Percentiles rank a stretch among this genome's conserved stretches.
These are phyloP conservation scores for Callosobruchus maculatus DNA, from an alignment of 2,888 invertebrate genomes.

Conservation along the genomic window DNA sequence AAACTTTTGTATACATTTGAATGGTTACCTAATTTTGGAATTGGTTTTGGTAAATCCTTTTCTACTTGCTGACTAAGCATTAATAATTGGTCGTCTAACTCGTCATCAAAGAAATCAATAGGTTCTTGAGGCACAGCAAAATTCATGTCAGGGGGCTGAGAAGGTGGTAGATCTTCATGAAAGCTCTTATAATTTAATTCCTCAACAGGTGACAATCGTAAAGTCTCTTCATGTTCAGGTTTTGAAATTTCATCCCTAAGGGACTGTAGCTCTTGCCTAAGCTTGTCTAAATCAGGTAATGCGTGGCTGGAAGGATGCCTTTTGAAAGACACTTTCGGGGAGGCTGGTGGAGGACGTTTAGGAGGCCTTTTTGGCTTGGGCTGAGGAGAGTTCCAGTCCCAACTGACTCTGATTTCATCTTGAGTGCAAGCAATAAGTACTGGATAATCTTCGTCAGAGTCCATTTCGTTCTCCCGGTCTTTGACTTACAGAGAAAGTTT, in stretches of 20 bases:
- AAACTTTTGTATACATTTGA: neutral
- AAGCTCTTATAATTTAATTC: conserved; percentile 31
- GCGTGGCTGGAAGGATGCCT: conserved; percentile 34
- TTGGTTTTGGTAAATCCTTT: conserved; percentile 16
- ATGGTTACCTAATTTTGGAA: neutral
- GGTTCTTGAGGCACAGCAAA: neutral
- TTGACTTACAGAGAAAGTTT: too few species aligned
- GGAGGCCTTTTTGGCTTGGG: conserved; percentile 26
- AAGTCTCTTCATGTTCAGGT: conserved; percentile 35
- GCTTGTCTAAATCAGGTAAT: conserved; percentile 39
- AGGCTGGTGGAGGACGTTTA: conserved; percentile 24
- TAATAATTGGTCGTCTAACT: conserved; percentile 41
- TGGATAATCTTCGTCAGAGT: conserved; percentile 21
- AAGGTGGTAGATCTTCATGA: neutral
- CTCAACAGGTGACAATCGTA: conserved; percentile 33
- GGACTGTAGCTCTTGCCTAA: conserved; percentile 40
- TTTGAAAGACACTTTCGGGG: conserved; percentile 40
- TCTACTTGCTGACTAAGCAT: conserved; percentile 43
- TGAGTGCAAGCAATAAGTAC: conserved; percentile 42
- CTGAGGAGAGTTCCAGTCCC: conserved; percentile 52
- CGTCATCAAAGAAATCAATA: conserved; percentile 41
- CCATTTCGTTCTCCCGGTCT: neutral
- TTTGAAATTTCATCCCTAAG: conserved; percentile 36
- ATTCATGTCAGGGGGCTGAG: conserved; percentile 13
- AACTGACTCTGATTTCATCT: conserved; percentile 49